A percentile compares a stretch with the other conserved stretches of the same genome.
phyloP scores from a whole-genome alignment of 1,140 invertebrate species.

The Drosophila persimilis region DNA sequence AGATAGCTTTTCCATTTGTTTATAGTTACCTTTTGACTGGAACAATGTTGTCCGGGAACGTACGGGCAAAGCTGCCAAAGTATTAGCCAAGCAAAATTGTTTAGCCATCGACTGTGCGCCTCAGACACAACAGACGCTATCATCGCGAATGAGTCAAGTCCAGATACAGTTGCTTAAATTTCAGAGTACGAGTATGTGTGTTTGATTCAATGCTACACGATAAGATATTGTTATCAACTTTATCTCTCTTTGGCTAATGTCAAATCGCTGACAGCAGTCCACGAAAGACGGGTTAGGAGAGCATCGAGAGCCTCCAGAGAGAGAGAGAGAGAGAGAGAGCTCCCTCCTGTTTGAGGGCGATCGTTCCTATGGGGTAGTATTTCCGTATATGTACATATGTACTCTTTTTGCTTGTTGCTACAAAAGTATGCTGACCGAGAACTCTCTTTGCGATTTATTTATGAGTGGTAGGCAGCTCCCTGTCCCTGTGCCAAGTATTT shows the following conservation, averaged over 20 bases:
- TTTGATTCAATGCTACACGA: constrained; percentile 68
- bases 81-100: no score
- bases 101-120: no score
- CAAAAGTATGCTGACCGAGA: background rate
- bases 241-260: constrained; percentile 52
- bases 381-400: no score
- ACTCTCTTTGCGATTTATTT: background rate
- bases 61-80: no score
- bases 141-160: no score
- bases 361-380: no score
- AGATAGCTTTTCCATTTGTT: no score
- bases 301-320: constrained; percentile 3
- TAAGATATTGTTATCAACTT: constrained; percentile 76
- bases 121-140: no score
- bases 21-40: no score
- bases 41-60: no score
- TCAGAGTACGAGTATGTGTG: constrained; percentile 4
- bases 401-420: background rate
- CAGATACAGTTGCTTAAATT: no score
- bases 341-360: background rate
- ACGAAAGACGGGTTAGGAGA: background rate
- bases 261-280: constrained; percentile 38
- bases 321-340: background rate
- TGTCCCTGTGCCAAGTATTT: constrained; percentile 11
- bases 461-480: constrained; percentile 13